phyloP scores from a whole-genome alignment of 2,797 vertebrate genomes.

The Bradypodion ventrale region DNA sequence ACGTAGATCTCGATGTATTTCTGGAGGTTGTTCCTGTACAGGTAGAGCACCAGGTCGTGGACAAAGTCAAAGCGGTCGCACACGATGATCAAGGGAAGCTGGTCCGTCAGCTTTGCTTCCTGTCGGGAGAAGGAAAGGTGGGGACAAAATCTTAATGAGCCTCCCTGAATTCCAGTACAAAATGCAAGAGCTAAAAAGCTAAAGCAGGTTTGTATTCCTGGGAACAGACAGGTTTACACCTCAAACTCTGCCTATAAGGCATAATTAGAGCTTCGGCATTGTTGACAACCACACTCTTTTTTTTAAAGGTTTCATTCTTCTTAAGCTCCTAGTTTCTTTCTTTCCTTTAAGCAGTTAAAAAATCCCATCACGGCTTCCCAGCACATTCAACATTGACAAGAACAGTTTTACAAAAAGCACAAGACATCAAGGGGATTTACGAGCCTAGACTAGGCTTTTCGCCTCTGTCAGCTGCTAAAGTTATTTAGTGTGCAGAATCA shows the following conservation, averaged over 20 bases:
- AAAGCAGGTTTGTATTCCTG: neutral
- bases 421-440: slow-evolving; percentile 60
- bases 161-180: neutral
- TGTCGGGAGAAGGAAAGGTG: slow-evolving; percentile 69
- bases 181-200: neutral
- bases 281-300: neutral
- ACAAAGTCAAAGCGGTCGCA: slow-evolving; percentile 99
- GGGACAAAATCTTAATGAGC: neutral
- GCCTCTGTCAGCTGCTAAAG: slow-evolving; percentile 62
- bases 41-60: slow-evolving; percentile 96
- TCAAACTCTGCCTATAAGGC: neutral
- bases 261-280: neutral
- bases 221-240: neutral
- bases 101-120: slow-evolving; percentile 99
- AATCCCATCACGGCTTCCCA: slow-evolving; percentile 39
- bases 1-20: slow-evolving; percentile 99
- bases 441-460: slow-evolving; percentile 58
- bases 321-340: slow-evolving; percentile 1
- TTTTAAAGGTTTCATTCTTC: slow-evolving; percentile 27
- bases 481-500: slow-evolving; percentile 73
- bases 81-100: slow-evolving; percentile 97
- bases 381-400: slow-evolving; percentile 43
- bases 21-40: slow-evolving; percentile 98
- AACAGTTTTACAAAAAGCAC: slow-evolving; percentile 59
- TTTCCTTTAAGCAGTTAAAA: slow-evolving; percentile 16